phyloP scores from a whole-genome alignment of 2,113 vertebrate genomes.

The Heptranchias perlo region DNA sequence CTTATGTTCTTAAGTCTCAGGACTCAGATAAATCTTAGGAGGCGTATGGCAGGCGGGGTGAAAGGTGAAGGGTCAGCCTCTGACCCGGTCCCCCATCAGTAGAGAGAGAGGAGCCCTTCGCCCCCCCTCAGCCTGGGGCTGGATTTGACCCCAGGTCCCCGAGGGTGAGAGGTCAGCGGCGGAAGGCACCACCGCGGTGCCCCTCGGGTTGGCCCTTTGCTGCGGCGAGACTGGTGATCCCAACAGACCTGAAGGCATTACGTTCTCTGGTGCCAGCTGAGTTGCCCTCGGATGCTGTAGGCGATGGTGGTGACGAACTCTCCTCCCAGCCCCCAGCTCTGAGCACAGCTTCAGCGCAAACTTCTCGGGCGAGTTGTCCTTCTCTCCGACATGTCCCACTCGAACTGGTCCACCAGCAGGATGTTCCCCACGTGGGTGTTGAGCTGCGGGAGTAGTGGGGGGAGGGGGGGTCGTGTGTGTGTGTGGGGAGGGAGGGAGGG shows the following conservation, averaged over 20 bases:
- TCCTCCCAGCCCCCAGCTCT: conserved; percentile 86
- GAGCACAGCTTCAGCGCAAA: conserved; percentile 96
- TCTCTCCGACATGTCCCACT: conserved; percentile 99
- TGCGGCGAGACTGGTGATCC: background rate
- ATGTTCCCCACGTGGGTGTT: conserved; percentile 98
- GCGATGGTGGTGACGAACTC: conserved; percentile 98
- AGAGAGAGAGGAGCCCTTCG: too few relatives aligned
- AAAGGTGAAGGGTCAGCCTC: too few relatives aligned
- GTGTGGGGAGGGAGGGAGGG: background rate
- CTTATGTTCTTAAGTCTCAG: too few relatives aligned
- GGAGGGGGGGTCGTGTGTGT: background rate
- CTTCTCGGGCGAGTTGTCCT: conserved; percentile 92
- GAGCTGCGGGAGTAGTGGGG: conserved; percentile 56
- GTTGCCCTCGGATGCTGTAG: conserved; percentile 95
- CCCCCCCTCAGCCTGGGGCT: too few relatives aligned
- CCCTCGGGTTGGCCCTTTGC: too few relatives aligned
- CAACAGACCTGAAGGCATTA: conserved; percentile 89
- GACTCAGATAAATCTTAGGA: too few relatives aligned
- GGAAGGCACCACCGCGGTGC: too few relatives aligned
- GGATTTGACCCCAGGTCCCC: too few relatives aligned
- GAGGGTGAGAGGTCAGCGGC: too few relatives aligned
- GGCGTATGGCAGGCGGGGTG: too few relatives aligned
- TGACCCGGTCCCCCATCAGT: too few relatives aligned
- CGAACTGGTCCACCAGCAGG: conserved; percentile 96
- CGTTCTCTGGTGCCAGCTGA: conserved; percentile 98